Percentiles rank a stretch among this genome's conserved stretches.
Evolutionary conservation across 2,888 invertebrate genomes (phyloP).

Genomic region (Sminthurides aquaticus): DNA sequence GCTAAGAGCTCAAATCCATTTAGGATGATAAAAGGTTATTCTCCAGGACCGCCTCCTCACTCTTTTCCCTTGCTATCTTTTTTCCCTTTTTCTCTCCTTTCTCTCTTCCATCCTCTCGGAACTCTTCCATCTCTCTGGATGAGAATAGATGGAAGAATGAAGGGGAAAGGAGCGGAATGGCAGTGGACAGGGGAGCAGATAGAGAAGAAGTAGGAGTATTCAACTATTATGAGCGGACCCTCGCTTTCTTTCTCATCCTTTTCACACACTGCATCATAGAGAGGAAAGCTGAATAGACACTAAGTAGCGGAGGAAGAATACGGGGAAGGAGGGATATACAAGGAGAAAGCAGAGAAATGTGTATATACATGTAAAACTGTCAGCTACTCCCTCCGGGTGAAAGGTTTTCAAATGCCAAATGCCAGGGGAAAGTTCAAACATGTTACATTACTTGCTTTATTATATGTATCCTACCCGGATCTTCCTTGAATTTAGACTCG

Average conservation of each 20-base stretch:
- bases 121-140: not conserved
- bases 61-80: conserved; percentile 6
- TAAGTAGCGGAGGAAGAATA: not conserved
- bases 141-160: not conserved
- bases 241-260: not conserved
- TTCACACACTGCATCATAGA: not conserved
- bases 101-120: no score
- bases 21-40: conserved; percentile 24
- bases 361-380: not conserved
- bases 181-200: not conserved
- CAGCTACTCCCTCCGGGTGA: not conserved
- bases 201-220: not conserved
- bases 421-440: not conserved
- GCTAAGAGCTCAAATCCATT: conserved; percentile 27
- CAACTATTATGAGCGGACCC: not conserved
- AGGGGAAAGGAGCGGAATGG: no score
- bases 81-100: conserved; percentile 10
- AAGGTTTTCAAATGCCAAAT: not conserved
- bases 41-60: conserved; percentile 20
- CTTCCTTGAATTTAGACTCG: no score
- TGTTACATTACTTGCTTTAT: no score
- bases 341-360: no score
- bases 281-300: not conserved
- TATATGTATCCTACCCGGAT: no score
- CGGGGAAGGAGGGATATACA: not conserved